phyloP scores from a whole-genome alignment of 2,888 invertebrate genomes.

The Sarcophaga rosellei region DNA sequence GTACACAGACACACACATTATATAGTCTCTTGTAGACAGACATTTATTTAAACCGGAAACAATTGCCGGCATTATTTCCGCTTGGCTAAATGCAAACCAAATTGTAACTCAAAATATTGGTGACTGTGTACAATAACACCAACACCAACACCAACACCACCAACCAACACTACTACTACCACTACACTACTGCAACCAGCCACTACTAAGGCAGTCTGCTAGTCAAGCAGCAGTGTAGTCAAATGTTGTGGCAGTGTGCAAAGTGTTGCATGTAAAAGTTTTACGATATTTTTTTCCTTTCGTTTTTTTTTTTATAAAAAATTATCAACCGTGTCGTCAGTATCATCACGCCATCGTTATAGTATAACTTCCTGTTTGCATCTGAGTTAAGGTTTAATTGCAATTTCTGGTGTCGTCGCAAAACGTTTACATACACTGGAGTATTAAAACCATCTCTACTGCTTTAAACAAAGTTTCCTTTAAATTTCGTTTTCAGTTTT shows the following conservation, averaged over 20 bases:
- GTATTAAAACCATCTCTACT: slow-evolving; percentile 20
- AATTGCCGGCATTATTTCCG: slow-evolving; percentile 69
- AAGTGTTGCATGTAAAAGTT: slow-evolving; percentile 26
- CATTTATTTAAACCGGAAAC: slow-evolving; percentile 53
- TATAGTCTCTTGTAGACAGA: not conserved
- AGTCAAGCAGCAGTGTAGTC: slow-evolving; percentile 7
- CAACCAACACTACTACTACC: not conserved
- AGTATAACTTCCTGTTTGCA: slow-evolving; percentile 62
- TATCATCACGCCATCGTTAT: slow-evolving; percentile 67
- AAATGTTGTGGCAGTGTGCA: slow-evolving; percentile 19
- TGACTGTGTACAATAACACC: slow-evolving; percentile 40
- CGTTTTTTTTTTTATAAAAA: slow-evolving; percentile 27
- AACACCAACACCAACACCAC: not conserved
- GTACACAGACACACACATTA: not conserved
- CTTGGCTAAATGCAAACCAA: slow-evolving; percentile 63
- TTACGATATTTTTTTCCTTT: slow-evolving; percentile 13
- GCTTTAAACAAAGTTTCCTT: slow-evolving; percentile 51
- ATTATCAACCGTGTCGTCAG: slow-evolving; percentile 66
- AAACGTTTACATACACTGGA: slow-evolving; percentile 28
- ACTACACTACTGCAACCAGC: slow-evolving; percentile 9
- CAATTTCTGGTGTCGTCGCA: slow-evolving; percentile 63
- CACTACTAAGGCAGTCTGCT: slow-evolving; percentile 22
- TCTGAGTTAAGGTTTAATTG: slow-evolving; percentile 67
- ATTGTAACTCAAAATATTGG: slow-evolving; percentile 47
- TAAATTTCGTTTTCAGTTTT: slow-evolving; percentile 29